These are phyloP conservation scores for Muscina levida DNA, from an alignment of 2,888 invertebrate species.

Conservation along the genomic window DNA sequence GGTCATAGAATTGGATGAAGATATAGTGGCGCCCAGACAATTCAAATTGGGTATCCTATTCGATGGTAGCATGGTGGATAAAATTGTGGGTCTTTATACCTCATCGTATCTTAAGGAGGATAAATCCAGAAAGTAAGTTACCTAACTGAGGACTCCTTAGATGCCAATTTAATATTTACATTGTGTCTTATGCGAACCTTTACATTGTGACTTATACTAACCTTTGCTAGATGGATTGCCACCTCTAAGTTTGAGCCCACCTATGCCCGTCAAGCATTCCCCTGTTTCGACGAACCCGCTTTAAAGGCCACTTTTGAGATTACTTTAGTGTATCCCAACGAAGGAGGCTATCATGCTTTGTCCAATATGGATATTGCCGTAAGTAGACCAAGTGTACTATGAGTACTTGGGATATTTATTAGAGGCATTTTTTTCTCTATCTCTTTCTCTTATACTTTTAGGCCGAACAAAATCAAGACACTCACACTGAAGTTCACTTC, in stretches of 20 bases:
- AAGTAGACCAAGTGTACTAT: no score
- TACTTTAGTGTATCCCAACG: slow-evolving; percentile 86
- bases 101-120: slow-evolving; percentile 83
- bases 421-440: slow-evolving; percentile 7
- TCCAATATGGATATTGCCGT: slow-evolving; percentile 92
- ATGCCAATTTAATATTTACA: background rate
- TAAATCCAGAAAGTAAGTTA: slow-evolving; percentile 69
- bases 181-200: background rate
- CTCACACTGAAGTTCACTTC: slow-evolving; percentile 86
- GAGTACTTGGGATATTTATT: no score
- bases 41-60: slow-evolving; percentile 79
- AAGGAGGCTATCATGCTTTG: slow-evolving; percentile 85
- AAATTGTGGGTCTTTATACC: slow-evolving; percentile 88
- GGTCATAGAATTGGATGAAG: slow-evolving; percentile 71
- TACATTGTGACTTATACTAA: no score
- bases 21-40: slow-evolving; percentile 58
- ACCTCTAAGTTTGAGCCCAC: slow-evolving; percentile 97
- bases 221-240: slow-evolving; percentile 87
- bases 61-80: slow-evolving; percentile 84
- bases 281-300: slow-evolving; percentile 96
- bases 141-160: background rate
- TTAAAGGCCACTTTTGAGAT: slow-evolving; percentile 93
- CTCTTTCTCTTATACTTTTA: slow-evolving; percentile 42
- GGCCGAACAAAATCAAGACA: slow-evolving; percentile 75
- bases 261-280: slow-evolving; percentile 94